Conservation (phyloP, 2,113 vertebrate species). For the Bufo gargarizans region DNA sequence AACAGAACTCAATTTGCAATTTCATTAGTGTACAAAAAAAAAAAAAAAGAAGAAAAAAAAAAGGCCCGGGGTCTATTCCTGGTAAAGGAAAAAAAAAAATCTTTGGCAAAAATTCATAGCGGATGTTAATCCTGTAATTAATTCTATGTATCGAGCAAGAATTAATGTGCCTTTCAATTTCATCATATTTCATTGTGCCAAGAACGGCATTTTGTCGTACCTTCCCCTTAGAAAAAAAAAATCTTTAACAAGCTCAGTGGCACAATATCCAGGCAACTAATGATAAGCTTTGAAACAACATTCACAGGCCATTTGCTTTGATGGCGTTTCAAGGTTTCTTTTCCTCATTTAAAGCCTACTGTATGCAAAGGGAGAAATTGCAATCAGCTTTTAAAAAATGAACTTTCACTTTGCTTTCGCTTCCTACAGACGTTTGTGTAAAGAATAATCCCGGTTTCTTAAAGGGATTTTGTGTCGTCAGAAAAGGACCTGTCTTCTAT, state of each 20-base stretch:
- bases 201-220: slow-evolving; percentile 79
- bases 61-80: slow-evolving; percentile 75
- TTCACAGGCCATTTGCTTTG: slow-evolving; percentile 95
- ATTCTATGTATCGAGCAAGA: slow-evolving; percentile 76
- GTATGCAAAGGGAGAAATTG: slow-evolving; percentile 64
- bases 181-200: slow-evolving; percentile 72
- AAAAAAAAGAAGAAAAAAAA: slow-evolving; percentile 73
- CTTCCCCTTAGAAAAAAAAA: slow-evolving; percentile 80
- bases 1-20: slow-evolving; percentile 82
- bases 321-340: slow-evolving; percentile 82
- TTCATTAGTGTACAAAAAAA: slow-evolving; percentile 78
- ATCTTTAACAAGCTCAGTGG: slow-evolving; percentile 86
- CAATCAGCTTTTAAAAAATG: slow-evolving; percentile 76
- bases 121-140: slow-evolving; percentile 78
- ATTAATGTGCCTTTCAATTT: slow-evolving; percentile 74
- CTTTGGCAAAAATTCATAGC: slow-evolving; percentile 72
- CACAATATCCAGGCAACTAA: slow-evolving; percentile 90
- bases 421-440: not conserved
- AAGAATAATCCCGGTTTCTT: not conserved
- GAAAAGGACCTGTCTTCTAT: too few relatives aligned
- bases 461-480: not conserved
- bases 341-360: slow-evolving; percentile 63
- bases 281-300: slow-evolving; percentile 89
- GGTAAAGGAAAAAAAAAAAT: slow-evolving; percentile 66
- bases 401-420: slow-evolving; percentile 56